These are phyloP conservation scores for Oopsacas minuta DNA, from an alignment of 37 sponge, comb jelly and placozoan genomes.

Conservation along the genomic window DNA sequence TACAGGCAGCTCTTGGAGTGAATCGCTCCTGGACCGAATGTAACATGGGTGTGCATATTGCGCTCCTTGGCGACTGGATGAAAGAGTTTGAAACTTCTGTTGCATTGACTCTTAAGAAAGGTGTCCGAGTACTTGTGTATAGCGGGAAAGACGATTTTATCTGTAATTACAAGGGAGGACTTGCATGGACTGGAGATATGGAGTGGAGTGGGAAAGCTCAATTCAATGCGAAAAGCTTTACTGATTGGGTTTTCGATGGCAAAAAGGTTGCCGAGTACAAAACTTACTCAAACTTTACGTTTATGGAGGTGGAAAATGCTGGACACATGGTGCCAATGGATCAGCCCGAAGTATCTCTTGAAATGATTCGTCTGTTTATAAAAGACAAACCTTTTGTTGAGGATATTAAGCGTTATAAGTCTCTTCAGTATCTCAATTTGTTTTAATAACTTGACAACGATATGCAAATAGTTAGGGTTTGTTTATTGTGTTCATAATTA, in stretches of 20 bases:
- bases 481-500: too few species aligned
- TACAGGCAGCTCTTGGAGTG: slow-evolving; percentile 48
- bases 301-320: slow-evolving; percentile 46
- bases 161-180: slow-evolving; percentile 60
- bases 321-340: slow-evolving; percentile 83
- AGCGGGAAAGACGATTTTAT: slow-evolving; percentile 65
- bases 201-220: slow-evolving; percentile 41
- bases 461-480: not conserved
- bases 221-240: not conserved
- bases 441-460: not conserved
- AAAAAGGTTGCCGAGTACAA: slow-evolving; percentile 31
- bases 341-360: slow-evolving; percentile 38
- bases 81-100: slow-evolving; percentile 35
- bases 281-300: slow-evolving; percentile 38
- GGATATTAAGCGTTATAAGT: not conserved
- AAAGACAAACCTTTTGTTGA: not conserved
- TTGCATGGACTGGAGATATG: slow-evolving; percentile 40
- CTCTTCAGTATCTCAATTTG: not conserved
- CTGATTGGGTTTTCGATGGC: slow-evolving; percentile 29
- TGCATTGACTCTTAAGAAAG: slow-evolving; percentile 22
- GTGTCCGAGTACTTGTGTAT: slow-evolving; percentile 46
- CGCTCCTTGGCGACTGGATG: slow-evolving; percentile 52
- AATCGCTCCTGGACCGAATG: slow-evolving; percentile 42
- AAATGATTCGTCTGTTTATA: not conserved
- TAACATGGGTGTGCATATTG: slow-evolving; percentile 15